Percentiles rank a stretch among this genome's conserved stretches.
These are phyloP conservation scores for Propithecus deckenii DNA, from an alignment of 2,797 vertebrate genomes.

Conservation along the genomic window DNA sequence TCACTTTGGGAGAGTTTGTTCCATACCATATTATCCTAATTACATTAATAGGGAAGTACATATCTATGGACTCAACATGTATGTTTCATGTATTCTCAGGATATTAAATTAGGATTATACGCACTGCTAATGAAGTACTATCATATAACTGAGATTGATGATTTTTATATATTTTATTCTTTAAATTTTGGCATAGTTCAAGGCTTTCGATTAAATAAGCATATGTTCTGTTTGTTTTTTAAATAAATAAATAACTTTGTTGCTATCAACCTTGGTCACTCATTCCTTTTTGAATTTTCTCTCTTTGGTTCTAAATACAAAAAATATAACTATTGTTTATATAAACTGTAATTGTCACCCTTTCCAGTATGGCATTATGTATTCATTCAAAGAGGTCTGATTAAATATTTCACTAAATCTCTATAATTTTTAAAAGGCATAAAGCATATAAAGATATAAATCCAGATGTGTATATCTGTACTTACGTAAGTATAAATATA, in stretches of 20 bases:
- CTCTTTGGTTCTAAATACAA: conserved; percentile 1
- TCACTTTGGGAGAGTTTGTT: conserved; percentile 61
- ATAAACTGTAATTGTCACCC: not conserved
- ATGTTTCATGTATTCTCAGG: conserved; percentile 72
- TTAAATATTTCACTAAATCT: conserved; percentile 58
- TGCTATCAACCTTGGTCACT: not conserved
- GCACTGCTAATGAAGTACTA: conserved; percentile 75
- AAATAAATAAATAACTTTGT: not conserved
- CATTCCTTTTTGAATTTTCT: not conserved
- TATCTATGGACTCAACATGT: conserved; percentile 68
- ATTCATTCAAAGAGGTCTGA: conserved; percentile 24
- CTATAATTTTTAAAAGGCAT: conserved; percentile 38
- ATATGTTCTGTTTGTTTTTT: not conserved
- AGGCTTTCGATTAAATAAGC: conserved; percentile 67
- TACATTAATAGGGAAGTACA: conserved; percentile 73
- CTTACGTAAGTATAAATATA: not conserved
- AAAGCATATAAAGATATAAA: not conserved
- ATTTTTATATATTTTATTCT: conserved; percentile 78
- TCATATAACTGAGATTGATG: conserved; percentile 69
- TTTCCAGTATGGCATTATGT: not conserved
- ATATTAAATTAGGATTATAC: conserved; percentile 69
- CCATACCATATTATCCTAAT: conserved; percentile 71
- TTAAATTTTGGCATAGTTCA: conserved; percentile 70
- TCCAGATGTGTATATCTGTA: not conserved
- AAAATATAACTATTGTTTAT: not conserved